phyloP scores from a whole-genome alignment of 2,888 invertebrate species.

The Lasius fuliginosus region DNA sequence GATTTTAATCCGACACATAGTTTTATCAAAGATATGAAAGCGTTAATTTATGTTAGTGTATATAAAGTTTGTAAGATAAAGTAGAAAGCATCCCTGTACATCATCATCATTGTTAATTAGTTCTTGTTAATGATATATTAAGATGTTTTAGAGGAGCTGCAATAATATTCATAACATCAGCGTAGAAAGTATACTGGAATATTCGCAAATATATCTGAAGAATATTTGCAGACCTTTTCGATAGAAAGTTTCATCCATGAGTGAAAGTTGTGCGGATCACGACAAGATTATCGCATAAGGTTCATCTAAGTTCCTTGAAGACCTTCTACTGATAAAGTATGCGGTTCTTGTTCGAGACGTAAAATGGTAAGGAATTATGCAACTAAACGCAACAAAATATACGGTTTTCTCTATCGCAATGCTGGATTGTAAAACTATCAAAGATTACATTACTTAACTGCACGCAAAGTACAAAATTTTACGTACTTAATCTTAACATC shows the following conservation, averaged over 20 bases:
- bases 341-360: constrained; percentile 7
- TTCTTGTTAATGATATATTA: neutral
- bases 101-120: neutral
- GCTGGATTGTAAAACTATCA: neutral
- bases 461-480: neutral
- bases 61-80: constrained; percentile 4
- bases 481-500: neutral
- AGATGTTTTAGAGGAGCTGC: neutral
- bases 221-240: neutral
- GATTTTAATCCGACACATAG: neutral
- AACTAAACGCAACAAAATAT: neutral
- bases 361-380: constrained; percentile 1
- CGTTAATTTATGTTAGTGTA: neutral
- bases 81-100: neutral
- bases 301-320: constrained; percentile 14
- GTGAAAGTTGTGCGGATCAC: neutral
- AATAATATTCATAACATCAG: neutral
- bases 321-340: neutral
- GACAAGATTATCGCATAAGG: constrained; percentile 33
- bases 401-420: neutral
- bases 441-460: neutral
- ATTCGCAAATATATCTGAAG: neutral
- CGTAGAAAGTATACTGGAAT: constrained; percentile 6
- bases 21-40: constrained; percentile 23
- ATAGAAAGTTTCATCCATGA: constrained; percentile 16